Percentiles rank a stretch among this genome's conserved stretches.
These are phyloP conservation scores for Chaenocephalus aceratus DNA, from an alignment of 2,113 vertebrate genomes.

Conservation along the genomic window DNA sequence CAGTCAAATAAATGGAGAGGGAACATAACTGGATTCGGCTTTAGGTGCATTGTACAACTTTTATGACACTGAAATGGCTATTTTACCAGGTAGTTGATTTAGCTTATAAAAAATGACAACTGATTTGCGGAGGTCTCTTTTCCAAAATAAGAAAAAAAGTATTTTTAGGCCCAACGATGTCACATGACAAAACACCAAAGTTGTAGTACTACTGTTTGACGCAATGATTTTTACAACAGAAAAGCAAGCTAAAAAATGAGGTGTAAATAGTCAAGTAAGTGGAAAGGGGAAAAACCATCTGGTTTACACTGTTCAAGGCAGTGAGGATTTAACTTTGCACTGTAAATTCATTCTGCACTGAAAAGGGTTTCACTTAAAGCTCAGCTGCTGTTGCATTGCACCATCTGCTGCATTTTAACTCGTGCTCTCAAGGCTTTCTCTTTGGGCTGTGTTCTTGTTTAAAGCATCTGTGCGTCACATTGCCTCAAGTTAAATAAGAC, in stretches of 20 bases:
- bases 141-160: too few relatives aligned
- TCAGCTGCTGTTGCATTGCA: conserved; percentile 45
- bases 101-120: too few relatives aligned
- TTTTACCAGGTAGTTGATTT: too few relatives aligned
- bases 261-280: not conserved
- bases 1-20: too few relatives aligned
- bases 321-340: not conserved
- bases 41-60: too few relatives aligned
- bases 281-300: not conserved
- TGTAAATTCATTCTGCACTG: not conserved
- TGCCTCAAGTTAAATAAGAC: conserved; percentile 42
- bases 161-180: too few relatives aligned
- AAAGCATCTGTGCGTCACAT: conserved; percentile 39
- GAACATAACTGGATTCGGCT: too few relatives aligned
- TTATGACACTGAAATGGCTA: too few relatives aligned
- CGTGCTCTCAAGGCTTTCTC: conserved; percentile 53
- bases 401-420: conserved; percentile 65
- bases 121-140: too few relatives aligned
- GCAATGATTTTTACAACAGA: not conserved
- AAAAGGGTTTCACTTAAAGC: conserved; percentile 22
- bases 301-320: not conserved
- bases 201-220: too few relatives aligned
- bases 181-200: too few relatives aligned
- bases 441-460: conserved; percentile 41
- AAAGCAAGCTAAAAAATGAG: not conserved